Evolutionary conservation across 2,888 invertebrate genomes (phyloP).

Genomic region (Empis livida): DNA sequence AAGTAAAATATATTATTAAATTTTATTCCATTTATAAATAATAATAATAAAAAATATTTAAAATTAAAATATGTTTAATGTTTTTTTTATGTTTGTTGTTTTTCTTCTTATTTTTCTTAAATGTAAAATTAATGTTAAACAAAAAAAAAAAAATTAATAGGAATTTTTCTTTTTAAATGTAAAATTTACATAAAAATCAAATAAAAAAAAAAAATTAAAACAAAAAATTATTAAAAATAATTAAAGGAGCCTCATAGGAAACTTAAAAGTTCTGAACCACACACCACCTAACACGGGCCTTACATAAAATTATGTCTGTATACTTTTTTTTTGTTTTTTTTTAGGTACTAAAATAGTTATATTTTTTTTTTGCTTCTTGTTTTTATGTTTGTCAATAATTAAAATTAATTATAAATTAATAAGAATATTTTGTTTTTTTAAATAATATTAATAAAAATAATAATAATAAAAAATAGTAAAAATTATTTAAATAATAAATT

Average conservation of each 20-base stretch:
- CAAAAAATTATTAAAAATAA: slow-evolving; percentile 4
- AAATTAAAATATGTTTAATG: not conserved
- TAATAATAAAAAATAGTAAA: slow-evolving; percentile 3
- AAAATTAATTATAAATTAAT: slow-evolving; percentile 8
- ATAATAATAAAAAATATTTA: not conserved
- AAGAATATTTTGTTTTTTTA: slow-evolving; percentile 3
- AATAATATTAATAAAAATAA: slow-evolving; percentile 5
- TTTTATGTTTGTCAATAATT: not conserved
- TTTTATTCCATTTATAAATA: not conserved
- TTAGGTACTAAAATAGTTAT: slow-evolving; percentile 23
- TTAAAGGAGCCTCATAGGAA: slow-evolving; percentile 36
- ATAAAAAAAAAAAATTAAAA: slow-evolving; percentile 5
- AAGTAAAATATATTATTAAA: not conserved
- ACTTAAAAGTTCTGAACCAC: slow-evolving; percentile 28
- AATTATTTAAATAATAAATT: not conserved
- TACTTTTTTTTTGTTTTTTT: too few relatives aligned
- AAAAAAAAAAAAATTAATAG: slow-evolving; percentile 1
- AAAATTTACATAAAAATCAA: not conserved
- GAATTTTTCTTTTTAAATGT: not conserved
- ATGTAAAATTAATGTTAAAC: too few relatives aligned
- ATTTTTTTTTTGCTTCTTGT: slow-evolving; percentile 16
- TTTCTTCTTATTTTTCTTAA: not conserved
- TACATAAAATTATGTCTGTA: not conserved
- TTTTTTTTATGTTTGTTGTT: not conserved
- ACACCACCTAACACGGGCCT: not conserved